Evolutionary conservation across 2,113 vertebrate species (phyloP).

Genomic region (Urocitellus parryii): DNA sequence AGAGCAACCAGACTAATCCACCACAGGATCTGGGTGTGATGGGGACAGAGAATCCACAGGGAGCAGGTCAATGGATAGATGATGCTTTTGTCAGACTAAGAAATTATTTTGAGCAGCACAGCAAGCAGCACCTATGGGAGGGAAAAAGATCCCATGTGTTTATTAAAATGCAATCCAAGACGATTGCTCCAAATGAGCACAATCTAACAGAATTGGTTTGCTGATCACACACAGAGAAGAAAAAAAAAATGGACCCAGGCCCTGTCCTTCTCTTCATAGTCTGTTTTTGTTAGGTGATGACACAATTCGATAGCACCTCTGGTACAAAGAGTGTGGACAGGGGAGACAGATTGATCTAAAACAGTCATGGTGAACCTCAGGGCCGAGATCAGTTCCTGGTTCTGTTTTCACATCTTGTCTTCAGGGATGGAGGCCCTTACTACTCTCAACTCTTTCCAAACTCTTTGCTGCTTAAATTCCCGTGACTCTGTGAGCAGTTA

Average conservation of each 20-base stretch:
- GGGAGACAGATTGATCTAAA: slow-evolving; percentile 23
- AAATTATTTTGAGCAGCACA: slow-evolving; percentile 60
- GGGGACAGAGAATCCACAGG: background rate
- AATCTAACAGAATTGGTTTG: slow-evolving; percentile 38
- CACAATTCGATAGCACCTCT: background rate
- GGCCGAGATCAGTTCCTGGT: background rate
- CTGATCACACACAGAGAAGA: slow-evolving; percentile 40
- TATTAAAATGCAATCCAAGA: slow-evolving; percentile 53
- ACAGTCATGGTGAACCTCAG: background rate
- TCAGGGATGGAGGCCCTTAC: background rate
- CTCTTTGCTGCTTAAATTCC: background rate
- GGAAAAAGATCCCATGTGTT: background rate
- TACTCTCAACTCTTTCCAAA: background rate
- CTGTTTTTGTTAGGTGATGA: background rate
- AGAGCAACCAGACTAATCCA: background rate
- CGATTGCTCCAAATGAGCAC: slow-evolving; percentile 29
- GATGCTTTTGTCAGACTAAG: background rate
- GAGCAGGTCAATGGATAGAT: background rate
- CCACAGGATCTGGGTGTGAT: background rate
- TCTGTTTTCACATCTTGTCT: background rate
- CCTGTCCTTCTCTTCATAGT: background rate
- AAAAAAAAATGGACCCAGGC: slow-evolving; percentile 19
- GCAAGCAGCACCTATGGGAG: background rate
- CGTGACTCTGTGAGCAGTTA: background rate
- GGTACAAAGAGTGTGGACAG: background rate